Base-by-base conservation (phyloP, 2,888 invertebrate species). In the Leptura quadrifasciata region DNA sequence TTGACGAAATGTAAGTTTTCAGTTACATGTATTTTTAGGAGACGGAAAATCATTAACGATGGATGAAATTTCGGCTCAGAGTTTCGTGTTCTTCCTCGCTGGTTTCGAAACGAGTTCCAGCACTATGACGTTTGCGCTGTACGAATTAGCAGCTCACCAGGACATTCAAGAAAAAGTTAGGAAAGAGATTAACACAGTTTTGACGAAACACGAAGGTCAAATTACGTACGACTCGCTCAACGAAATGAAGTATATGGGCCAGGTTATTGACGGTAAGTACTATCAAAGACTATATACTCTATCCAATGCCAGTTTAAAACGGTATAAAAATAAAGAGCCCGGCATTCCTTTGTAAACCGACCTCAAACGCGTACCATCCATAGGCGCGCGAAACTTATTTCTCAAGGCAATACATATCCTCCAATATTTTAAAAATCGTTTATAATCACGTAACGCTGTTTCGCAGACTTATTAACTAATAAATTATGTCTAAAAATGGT, bases 21-120 rank as follows among this genome's bases (percentile, higher is more conserved):
- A n/a, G n/a, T n/a, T n/a, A n/a, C 8, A 8, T 27, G 27, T 27
- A 27, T 18, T 70, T 76, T 0, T 47, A 80, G 78, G 75, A 2
- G 80, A 80, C 20, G 79, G 76, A 21, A 76, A 47, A 15, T 57
- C 68, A n/a, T 35, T 80, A 27, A 80, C 75, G 1, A 61, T 81
- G 24, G n/a, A 80, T 2, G 82, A 83, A 67, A 75, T 81, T 12
- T 78, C 77, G 2, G 83, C 83, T 9, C 83, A 84, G 69, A 67
- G 80, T 72, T 81, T 83, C 52, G 64, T 84, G 12, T 84, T 84
- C 65, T 84, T 84, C 61, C 52, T 75, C 12, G 84, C 84, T 12
- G 83, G 84, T 17, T 84, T 80, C 67, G 84, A 84, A 74, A 84
- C 84, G 2, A 83, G 83, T 58, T 79, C 84, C 1, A 81, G 81